Conservation (phyloP, 2,113 vertebrate species). For the Toxotes jaculatrix region DNA sequence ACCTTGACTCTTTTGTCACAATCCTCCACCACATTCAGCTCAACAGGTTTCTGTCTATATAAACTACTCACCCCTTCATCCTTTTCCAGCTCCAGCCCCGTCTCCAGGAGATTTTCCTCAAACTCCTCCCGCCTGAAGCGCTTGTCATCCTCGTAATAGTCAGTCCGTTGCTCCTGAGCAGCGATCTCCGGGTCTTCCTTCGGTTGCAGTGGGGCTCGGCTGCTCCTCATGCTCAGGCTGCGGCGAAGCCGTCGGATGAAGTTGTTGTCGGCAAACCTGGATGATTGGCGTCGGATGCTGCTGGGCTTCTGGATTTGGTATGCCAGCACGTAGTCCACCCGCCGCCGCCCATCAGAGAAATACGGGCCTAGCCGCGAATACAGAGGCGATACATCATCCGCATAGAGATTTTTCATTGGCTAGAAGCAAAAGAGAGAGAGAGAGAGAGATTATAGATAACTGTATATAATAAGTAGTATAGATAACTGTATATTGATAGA, state of each 20-base stretch:
- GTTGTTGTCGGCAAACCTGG: constrained; percentile 69
- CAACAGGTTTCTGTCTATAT: neutral
- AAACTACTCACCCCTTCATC: constrained; percentile 89
- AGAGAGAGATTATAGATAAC: neutral
- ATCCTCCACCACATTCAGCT: neutral
- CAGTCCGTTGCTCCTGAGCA: constrained; percentile 77
- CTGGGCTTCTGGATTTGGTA: constrained; percentile 90
- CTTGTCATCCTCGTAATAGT: constrained; percentile 91
- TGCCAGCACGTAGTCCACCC: constrained; percentile 93
- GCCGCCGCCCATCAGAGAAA: constrained; percentile 90
- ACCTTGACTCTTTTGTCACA: neutral
- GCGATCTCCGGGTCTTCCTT: constrained; percentile 83
- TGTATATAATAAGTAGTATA: neutral
- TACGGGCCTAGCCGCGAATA: constrained; percentile 85
- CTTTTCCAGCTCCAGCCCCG: constrained; percentile 93
- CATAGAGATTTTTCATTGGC: constrained; percentile 86
- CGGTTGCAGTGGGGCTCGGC: constrained; percentile 74
- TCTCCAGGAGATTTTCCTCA: constrained; percentile 91
- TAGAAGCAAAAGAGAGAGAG: constrained; percentile 56
- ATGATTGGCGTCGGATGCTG: constrained; percentile 56
- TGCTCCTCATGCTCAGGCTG: constrained; percentile 74
- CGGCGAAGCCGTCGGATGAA: constrained; percentile 71
- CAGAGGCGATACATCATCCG: constrained; percentile 81
- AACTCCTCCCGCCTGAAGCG: constrained; percentile 90
- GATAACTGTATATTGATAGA: too few species aligned